Conservation (phyloP, 1,140 invertebrate genomes). For the Drosophila ficusphila region DNA sequence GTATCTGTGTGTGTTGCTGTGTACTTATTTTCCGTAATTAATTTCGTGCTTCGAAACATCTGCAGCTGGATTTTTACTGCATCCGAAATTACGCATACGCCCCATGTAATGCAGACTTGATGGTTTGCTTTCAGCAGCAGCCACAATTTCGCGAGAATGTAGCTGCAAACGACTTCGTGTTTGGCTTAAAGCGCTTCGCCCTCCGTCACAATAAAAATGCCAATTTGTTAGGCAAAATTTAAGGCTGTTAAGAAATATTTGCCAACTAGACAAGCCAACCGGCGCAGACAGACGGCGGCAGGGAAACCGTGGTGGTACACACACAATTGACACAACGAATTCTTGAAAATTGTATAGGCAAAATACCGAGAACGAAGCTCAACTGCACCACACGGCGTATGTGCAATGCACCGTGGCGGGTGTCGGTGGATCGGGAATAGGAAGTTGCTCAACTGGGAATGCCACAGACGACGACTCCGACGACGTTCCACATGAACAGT, state of each 20-base stretch:
- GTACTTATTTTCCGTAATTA: conserved; percentile 69
- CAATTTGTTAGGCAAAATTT: conserved; percentile 70
- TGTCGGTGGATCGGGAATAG: neutral
- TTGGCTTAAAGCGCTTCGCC: conserved; percentile 23
- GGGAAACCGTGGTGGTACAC: neutral
- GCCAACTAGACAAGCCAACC: conserved; percentile 31
- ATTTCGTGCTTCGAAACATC: conserved; percentile 80
- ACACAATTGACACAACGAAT: conserved; percentile 72
- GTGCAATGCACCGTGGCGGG: conserved; percentile 43
- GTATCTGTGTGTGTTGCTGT: conserved; percentile 18
- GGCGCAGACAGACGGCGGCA: neutral
- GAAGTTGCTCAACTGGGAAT: conserved; percentile 19
- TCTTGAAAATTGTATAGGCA: conserved; percentile 63
- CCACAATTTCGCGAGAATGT: conserved; percentile 31
- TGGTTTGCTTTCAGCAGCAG: conserved; percentile 52
- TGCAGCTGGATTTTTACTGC: conserved; percentile 79
- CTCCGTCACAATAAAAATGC: conserved; percentile 27
- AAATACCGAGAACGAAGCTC: conserved; percentile 30
- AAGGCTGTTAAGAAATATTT: conserved; percentile 60
- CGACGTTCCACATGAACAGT: conserved; percentile 38
- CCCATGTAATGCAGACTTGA: conserved; percentile 63
- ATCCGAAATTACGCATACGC: conserved; percentile 75
- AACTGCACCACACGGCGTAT: conserved; percentile 43
- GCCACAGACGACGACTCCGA: conserved; percentile 23
- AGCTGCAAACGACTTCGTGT: conserved; percentile 18